These are phyloP conservation scores for Cyclura pinguis DNA, from an alignment of 2,797 vertebrate genomes.

Conservation along the genomic window DNA sequence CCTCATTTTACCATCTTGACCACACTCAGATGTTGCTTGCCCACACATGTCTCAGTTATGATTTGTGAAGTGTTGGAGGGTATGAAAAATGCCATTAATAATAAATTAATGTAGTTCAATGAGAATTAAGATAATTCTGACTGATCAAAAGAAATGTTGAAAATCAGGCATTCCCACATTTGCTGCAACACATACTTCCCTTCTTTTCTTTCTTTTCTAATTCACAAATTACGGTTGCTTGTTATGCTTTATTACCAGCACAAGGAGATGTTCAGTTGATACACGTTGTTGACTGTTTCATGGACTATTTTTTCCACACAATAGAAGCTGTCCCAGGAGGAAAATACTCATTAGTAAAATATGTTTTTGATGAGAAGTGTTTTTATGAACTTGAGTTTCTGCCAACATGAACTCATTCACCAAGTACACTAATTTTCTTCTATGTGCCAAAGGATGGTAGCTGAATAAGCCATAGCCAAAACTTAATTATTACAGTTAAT, in stretches of 20 bases:
- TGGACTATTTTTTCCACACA: constrained; percentile 5
- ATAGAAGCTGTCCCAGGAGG: neutral
- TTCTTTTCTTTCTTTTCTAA: neutral
- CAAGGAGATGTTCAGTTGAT: neutral
- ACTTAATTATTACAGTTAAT: neutral
- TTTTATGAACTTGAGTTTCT: constrained; percentile 24
- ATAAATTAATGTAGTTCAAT: neutral
- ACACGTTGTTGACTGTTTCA: constrained; percentile 4
- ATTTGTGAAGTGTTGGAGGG: too few relatives aligned
- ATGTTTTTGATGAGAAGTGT: neutral
- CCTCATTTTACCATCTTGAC: too few relatives aligned
- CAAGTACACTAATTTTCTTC: constrained; percentile 10
- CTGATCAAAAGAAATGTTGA: neutral
- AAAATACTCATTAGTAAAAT: constrained; percentile 56
- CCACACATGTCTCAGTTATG: too few relatives aligned
- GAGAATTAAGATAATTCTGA: neutral
- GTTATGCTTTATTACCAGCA: neutral
- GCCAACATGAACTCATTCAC: neutral
- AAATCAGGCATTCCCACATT: neutral
- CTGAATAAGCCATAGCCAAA: constrained; percentile 20
- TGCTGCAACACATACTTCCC: neutral
- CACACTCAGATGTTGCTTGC: too few relatives aligned
- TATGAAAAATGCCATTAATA: neutral
- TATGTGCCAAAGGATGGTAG: neutral
- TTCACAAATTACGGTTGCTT: neutral